These are phyloP conservation scores for Malacoraja senta DNA, from an alignment of 2,797 vertebrate genomes.

Conservation along the genomic window DNA sequence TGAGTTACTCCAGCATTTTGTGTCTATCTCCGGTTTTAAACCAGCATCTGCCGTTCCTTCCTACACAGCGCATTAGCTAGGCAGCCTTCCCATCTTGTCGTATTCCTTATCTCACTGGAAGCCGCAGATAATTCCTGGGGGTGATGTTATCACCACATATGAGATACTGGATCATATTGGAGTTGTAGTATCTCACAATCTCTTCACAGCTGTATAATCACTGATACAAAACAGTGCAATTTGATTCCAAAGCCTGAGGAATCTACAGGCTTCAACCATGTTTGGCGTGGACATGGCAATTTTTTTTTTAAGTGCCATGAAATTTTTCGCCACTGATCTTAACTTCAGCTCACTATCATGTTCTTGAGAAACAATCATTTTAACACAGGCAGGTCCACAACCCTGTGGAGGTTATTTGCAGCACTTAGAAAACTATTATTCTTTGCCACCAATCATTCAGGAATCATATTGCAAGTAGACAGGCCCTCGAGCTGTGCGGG, in stretches of 20 bases:
- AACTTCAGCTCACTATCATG: constrained; percentile 1
- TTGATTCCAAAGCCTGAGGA: constrained; percentile 12
- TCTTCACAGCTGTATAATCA: constrained; percentile 15
- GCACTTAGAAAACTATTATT: not conserved
- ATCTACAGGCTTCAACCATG: constrained; percentile 1
- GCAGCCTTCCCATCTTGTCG: not conserved
- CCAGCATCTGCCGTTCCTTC: too few species aligned
- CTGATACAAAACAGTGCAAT: not conserved
- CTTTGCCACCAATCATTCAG: not conserved
- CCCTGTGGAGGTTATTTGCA: not conserved
- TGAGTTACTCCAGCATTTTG: too few species aligned
- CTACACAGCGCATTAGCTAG: not conserved
- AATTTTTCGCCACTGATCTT: constrained; percentile 30
- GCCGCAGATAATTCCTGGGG: not conserved
- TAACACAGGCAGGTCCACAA: not conserved
- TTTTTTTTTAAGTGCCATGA: not conserved
- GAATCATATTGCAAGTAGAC: not conserved
- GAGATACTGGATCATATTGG: not conserved
- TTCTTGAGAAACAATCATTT: not conserved
- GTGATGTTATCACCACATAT: not conserved
- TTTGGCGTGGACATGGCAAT: not conserved
- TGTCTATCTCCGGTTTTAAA: too few species aligned
- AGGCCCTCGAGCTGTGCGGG: not conserved
- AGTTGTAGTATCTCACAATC: constrained; percentile 5
- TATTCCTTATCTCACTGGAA: constrained; percentile 15